Percentiles rank a stretch among this genome's conserved stretches.
These are phyloP conservation scores for Grapholita molesta DNA, from an alignment of 1,140 invertebrate species.

Conservation along the genomic window DNA sequence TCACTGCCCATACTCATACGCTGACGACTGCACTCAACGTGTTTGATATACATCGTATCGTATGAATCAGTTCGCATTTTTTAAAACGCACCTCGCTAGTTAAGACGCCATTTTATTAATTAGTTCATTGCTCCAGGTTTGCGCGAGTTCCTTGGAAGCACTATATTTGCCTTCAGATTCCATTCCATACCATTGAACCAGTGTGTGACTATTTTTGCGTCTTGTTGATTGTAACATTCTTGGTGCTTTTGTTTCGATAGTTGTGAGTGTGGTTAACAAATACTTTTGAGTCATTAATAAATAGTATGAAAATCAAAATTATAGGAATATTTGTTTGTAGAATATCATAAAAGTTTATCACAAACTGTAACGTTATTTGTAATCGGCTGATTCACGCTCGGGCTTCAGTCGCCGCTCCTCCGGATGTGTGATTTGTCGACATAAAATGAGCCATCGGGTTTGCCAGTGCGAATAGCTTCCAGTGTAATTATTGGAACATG, in stretches of 20 bases:
- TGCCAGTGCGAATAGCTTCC: slow-evolving; percentile 51
- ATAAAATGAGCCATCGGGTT: slow-evolving; percentile 69
- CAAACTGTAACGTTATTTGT: slow-evolving; percentile 28
- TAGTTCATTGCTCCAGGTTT: slow-evolving; percentile 15
- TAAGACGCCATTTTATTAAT: slow-evolving; percentile 32
- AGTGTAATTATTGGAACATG: slow-evolving; percentile 65
- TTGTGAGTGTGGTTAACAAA: neutral
- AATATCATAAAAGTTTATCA: slow-evolving; percentile 57
- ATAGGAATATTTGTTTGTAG: slow-evolving; percentile 34
- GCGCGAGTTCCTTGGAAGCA: slow-evolving; percentile 15
- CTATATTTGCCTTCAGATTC: slow-evolving; percentile 28
- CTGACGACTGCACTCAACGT: slow-evolving; percentile 49
- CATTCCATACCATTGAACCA: slow-evolving; percentile 32
- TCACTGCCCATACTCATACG: slow-evolving; percentile 47
- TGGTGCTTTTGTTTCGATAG: slow-evolving; percentile 4
- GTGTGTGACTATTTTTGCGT: slow-evolving; percentile 37
- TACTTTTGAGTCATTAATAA: neutral
- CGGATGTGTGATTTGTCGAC: slow-evolving; percentile 76
- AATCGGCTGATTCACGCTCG: slow-evolving; percentile 64
- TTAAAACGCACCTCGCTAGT: slow-evolving; percentile 59
- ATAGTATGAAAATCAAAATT: neutral
- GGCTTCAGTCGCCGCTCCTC: slow-evolving; percentile 53
- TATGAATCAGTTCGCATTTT: slow-evolving; percentile 65
- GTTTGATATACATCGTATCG: slow-evolving; percentile 48
- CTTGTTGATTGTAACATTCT: slow-evolving; percentile 36